Percentiles rank a stretch among this genome's conserved stretches.
phyloP scores from a whole-genome alignment of 2,113 vertebrate species.

The Chaetodon auriga region DNA sequence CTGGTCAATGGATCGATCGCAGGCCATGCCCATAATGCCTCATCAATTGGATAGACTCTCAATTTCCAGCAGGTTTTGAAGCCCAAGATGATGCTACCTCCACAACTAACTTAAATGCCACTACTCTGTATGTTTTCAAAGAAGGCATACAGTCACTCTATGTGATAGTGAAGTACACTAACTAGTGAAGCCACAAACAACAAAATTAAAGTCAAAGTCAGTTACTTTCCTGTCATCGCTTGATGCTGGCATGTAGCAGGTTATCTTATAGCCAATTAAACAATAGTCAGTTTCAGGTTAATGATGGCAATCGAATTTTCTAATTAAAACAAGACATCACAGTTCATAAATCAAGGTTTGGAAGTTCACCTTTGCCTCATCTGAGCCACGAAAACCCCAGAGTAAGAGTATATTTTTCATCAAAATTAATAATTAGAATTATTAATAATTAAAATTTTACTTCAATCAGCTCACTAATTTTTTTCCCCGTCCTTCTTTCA shows the following conservation, averaged over 20 bases:
- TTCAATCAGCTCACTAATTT: not conserved
- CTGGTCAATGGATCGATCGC: not conserved
- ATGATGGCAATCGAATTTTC: not conserved
- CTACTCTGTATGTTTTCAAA: not conserved
- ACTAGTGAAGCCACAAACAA: not conserved
- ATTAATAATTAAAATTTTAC: too few relatives aligned
- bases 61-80: not conserved
- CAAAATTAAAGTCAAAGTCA: slow-evolving; percentile 1
- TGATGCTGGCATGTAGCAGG: not conserved
- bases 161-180: not conserved
- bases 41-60: not conserved
- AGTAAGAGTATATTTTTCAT: not conserved
- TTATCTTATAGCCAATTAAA: not conserved
- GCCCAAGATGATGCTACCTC: not conserved
- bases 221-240: not conserved
- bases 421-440: too few relatives aligned
- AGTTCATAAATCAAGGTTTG: not conserved
- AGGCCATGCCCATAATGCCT: too few relatives aligned
- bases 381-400: not conserved
- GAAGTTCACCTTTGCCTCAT: not conserved
- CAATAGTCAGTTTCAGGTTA: not conserved
- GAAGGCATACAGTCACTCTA: not conserved
- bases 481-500: not conserved
- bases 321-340: not conserved
- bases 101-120: not conserved